Conservation (phyloP, 1,140 invertebrate genomes). For the Drosophila burlai region DNA sequence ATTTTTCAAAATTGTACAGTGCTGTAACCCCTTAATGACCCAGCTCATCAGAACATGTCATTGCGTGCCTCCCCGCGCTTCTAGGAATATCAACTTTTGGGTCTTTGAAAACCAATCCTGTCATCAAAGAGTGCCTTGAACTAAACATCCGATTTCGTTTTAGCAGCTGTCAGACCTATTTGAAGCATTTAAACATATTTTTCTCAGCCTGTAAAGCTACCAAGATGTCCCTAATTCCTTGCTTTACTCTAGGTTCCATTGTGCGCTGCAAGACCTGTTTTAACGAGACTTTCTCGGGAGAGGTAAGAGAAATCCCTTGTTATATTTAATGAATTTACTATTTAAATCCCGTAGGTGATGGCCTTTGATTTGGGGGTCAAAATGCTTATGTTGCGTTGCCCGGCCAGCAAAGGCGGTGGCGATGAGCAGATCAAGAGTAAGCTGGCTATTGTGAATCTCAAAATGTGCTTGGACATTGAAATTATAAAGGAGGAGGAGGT, state of each 20-base stretch:
- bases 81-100: too few species aligned
- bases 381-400: slow-evolving; percentile 52
- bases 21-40: too few species aligned
- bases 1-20: too few species aligned
- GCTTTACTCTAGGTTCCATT: slow-evolving; percentile 28
- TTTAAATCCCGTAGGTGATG: slow-evolving; percentile 3
- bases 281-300: slow-evolving; percentile 39
- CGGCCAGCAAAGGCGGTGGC: slow-evolving; percentile 13
- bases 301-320: slow-evolving; percentile 5
- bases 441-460: slow-evolving; percentile 30
- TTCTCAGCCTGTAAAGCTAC: neutral
- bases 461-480: slow-evolving; percentile 45
- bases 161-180: too few species aligned
- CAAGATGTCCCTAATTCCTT: slow-evolving; percentile 28
- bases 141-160: neutral
- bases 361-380: slow-evolving; percentile 28
- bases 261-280: slow-evolving; percentile 56
- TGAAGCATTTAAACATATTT: neutral
- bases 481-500: slow-evolving; percentile 41
- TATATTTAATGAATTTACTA: neutral
- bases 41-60: too few species aligned
- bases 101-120: neutral
- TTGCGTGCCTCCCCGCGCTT: too few species aligned
- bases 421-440: slow-evolving; percentile 12
- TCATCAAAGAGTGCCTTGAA: slow-evolving; percentile 14